Evolutionary conservation across 2,888 invertebrate species (phyloP).

Genomic region (Steinernema carpocapsae): DNA sequence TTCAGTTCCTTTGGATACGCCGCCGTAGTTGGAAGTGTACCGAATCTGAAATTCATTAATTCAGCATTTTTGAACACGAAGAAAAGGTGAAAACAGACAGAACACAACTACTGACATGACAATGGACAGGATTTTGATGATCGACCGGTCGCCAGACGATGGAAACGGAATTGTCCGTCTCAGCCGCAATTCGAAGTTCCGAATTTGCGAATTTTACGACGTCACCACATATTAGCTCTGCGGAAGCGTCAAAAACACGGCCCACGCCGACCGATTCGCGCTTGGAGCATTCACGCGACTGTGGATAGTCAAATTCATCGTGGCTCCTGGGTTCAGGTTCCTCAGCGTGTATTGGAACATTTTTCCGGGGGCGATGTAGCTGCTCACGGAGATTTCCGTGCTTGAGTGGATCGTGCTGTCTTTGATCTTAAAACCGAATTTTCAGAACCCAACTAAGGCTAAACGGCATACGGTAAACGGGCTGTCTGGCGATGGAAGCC

Average conservation of each 20-base stretch:
- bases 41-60: conserved; percentile 45
- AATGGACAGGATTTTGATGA: conserved; percentile 45
- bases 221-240: conserved; percentile 53
- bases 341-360: not conserved
- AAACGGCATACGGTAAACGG: conserved; percentile 48
- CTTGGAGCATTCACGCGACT: not conserved
- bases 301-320: conserved; percentile 18
- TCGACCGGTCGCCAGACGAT: conserved; percentile 57
- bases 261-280: conserved; percentile 46
- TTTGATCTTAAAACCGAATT: conserved; percentile 50
- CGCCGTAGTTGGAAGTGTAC: conserved; percentile 48
- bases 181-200: conserved; percentile 54
- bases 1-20: conserved; percentile 15
- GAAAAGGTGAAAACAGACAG: too few relatives aligned
- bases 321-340: conserved; percentile 25
- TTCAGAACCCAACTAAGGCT: too few relatives aligned
- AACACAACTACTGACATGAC: too few relatives aligned
- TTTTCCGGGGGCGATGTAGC: not conserved
- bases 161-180: conserved; percentile 56
- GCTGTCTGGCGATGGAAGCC: conserved; percentile 47
- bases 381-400: conserved; percentile 44
- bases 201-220: too few relatives aligned
- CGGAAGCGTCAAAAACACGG: conserved; percentile 51
- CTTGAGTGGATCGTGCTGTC: conserved; percentile 53
- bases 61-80: too few relatives aligned